phyloP scores from a whole-genome alignment of 2,797 vertebrate species.

The Aulostomus chinensis region DNA sequence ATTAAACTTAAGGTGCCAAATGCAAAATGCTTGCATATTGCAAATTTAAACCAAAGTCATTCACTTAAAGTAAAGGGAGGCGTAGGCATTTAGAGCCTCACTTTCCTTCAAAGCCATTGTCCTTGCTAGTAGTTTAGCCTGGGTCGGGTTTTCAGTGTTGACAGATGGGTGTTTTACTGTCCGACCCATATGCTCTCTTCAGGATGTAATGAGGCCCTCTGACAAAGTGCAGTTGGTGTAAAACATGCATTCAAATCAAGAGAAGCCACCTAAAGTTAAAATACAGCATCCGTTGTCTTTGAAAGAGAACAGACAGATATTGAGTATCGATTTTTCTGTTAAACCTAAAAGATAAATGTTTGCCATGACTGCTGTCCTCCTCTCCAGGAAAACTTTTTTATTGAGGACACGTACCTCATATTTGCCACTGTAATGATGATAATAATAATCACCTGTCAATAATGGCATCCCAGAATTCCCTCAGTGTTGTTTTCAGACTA shows the following conservation, averaged over 20 bases:
- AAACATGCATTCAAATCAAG: constrained; percentile 18
- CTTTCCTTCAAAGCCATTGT: neutral
- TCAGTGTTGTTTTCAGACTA: too few relatives aligned
- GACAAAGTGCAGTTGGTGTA: constrained; percentile 18
- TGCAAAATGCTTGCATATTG: neutral
- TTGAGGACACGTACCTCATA: too few relatives aligned
- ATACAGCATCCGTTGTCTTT: constrained; percentile 2
- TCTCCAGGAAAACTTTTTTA: too few relatives aligned
- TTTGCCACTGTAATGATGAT: too few relatives aligned
- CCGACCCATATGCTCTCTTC: constrained; percentile 4
- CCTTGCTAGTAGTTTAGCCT: neutral
- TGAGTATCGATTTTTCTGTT: constrained; percentile 7
- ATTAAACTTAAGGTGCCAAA: neutral
- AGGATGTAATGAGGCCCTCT: constrained; percentile 7
- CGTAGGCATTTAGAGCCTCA: neutral
- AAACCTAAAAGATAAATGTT: neutral
- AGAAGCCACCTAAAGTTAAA: constrained; percentile 8
- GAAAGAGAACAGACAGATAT: neutral
- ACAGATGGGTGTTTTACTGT: constrained; percentile 16
- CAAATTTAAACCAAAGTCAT: neutral
- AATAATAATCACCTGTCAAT: too few relatives aligned
- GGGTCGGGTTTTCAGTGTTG: constrained; percentile 14
- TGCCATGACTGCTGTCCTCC: too few relatives aligned
- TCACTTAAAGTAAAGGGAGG: neutral
- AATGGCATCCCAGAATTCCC: too few relatives aligned